These are phyloP conservation scores for Scylla paramamosain DNA, from an alignment of 1,140 invertebrate genomes.

Conservation along the genomic window DNA sequence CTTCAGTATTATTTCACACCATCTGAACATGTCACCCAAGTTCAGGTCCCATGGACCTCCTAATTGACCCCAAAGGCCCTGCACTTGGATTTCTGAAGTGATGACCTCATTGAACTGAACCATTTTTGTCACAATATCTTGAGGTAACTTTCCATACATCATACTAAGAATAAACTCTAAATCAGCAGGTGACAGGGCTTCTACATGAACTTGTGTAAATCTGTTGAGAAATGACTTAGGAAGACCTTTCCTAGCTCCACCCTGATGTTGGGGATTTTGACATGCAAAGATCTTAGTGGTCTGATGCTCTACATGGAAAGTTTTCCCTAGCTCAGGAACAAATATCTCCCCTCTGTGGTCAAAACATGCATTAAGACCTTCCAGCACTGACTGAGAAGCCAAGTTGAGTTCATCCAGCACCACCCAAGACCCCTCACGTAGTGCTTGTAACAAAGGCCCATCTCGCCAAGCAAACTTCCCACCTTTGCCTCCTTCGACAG, in stretches of 20 bases:
- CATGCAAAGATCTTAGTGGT: constrained; percentile 96
- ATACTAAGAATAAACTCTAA: constrained; percentile 83
- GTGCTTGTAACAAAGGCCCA: constrained; percentile 95
- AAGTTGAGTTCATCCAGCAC: constrained; percentile 99
- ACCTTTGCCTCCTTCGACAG: constrained; percentile 90
- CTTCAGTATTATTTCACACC: constrained; percentile 69
- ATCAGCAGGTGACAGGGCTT: constrained; percentile 89
- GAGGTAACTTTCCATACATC: constrained; percentile 81
- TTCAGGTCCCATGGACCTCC: constrained; percentile 98
- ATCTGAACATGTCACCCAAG: constrained; percentile 93
- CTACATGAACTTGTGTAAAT: constrained; percentile 97
- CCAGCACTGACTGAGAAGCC: constrained; percentile 98
- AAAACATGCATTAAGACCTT: constrained; percentile 98
- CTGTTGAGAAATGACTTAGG: constrained; percentile 98
- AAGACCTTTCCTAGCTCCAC: constrained; percentile 95
- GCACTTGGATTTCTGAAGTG: constrained; percentile 84
- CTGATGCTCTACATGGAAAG: constrained; percentile 87
- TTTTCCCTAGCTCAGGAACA: constrained; percentile 95
- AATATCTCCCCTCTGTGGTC: constrained; percentile 98
- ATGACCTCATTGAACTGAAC: constrained; percentile 90
- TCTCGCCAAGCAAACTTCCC: constrained; percentile 97
- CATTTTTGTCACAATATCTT: constrained; percentile 85
- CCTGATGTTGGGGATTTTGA: constrained; percentile 98
- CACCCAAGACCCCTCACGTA: constrained; percentile 97
- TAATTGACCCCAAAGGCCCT: constrained; percentile 85